Evolutionary conservation across 2,888 invertebrate species (phyloP), one percentile per base, ranked within the genome.

Genomic region (Spodoptera littoralis): DNA sequence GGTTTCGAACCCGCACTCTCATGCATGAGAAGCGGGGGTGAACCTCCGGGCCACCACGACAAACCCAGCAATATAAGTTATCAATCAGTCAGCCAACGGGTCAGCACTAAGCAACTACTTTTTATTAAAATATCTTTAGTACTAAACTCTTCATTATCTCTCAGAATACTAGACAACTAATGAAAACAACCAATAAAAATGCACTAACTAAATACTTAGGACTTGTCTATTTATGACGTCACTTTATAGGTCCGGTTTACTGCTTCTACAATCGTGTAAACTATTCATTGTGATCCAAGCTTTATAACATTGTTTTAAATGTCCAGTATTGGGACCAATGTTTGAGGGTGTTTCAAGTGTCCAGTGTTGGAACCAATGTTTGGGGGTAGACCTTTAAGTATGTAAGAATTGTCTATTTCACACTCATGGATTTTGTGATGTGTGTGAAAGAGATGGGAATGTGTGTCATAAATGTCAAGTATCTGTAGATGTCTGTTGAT

Each of bases 241-340:
- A 27, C 13, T 53, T 70, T 71, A 69, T 54, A 0, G 60, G 3
- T 59, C 59, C 52, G 48, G 13, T 68, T 71, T 60, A 75, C 71
- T 11, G 65, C 11, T 22, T 8, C 30, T 59, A 70, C 36, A 13
- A 58, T 41, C 30, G 41, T 30, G 9, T 5, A 51, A 30, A 70
- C 71, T 60, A 52, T 43, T 47, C 42, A 45, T 4, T 36, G 71
- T 43, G 22, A 9, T 1, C 30, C 4, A 11, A 58, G 44, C 30
- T 49, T 46, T 46, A 53, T 6, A 0, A 52, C 55, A 45, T 11
- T 48, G 58, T 59, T 36, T 36, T 36, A 36, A 36, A 36, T 8
- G 36, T 30, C 30, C 42, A 13, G 47, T 3, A 8, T 9, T 18
- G 18, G 18, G 18, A 18, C 18, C 18, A 18, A 18, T 18, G 18